Percentiles rank a stretch among this genome's conserved stretches.
phyloP scores from a whole-genome alignment of 2,113 vertebrate genomes.

The Cepphus grylle region DNA sequence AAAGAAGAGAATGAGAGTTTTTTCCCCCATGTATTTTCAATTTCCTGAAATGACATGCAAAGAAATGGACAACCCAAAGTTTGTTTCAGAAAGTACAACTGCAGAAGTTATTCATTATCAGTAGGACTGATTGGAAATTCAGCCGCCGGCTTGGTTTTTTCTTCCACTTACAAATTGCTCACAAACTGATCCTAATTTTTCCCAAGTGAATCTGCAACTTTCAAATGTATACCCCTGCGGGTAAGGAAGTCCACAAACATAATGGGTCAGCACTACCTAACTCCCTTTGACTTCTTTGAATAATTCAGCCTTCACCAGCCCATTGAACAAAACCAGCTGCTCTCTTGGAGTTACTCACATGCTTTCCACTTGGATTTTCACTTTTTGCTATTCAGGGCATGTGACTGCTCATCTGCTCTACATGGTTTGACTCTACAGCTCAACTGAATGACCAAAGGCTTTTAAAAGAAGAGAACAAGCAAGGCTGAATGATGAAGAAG shows the following conservation, averaged over 20 bases:
- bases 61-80: not conserved
- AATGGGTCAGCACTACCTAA: constrained; percentile 2
- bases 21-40: not conserved
- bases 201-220: not conserved
- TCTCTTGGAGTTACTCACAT: not conserved
- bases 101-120: not conserved
- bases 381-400: not conserved
- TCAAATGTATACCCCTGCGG: not conserved
- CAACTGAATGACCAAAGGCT: not conserved
- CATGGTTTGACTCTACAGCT: not conserved
- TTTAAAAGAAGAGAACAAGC: not conserved
- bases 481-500: constrained; percentile 11
- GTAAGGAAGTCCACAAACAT: not conserved
- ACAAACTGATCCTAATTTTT: not conserved
- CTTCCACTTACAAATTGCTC: not conserved
- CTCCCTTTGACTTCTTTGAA: not conserved
- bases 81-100: not conserved
- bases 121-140: not conserved
- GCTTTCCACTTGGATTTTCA: not conserved
- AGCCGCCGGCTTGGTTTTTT: not conserved
- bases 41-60: not conserved
- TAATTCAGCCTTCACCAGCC: constrained; percentile 4
- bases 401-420: not conserved
- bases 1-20: not conserved
- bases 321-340: not conserved